These are phyloP conservation scores for Seriola rivoliana DNA, from an alignment of 2,113 vertebrate genomes.

Conservation along the genomic window DNA sequence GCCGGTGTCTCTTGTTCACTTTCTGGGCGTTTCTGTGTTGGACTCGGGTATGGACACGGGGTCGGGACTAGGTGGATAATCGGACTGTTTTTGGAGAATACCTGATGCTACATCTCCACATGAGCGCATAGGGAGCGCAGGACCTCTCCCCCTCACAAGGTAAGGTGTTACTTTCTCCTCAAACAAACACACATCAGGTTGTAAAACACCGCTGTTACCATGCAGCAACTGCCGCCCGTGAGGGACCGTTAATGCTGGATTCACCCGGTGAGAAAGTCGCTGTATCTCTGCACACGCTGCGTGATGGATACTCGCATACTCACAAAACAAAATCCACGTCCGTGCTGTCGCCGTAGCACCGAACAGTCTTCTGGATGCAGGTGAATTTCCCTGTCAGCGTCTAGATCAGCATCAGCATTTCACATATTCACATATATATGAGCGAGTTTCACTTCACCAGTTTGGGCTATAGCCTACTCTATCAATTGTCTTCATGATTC, in stretches of 20 bases:
- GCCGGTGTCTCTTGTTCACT: neutral
- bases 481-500: too few relatives aligned
- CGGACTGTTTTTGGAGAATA: conserved; percentile 5
- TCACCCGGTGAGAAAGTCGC: neutral
- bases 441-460: too few relatives aligned
- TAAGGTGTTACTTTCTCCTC: conserved; percentile 56
- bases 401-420: too few relatives aligned
- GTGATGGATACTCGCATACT: too few relatives aligned
- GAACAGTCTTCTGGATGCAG: too few relatives aligned
- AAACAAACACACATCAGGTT: neutral
- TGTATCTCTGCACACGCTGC: neutral
- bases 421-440: too few relatives aligned
- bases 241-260: neutral
- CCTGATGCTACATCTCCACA: conserved; percentile 62
- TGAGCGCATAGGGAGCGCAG: conserved; percentile 64
- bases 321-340: too few relatives aligned
- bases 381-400: too few relatives aligned
- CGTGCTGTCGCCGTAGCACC: too few relatives aligned
- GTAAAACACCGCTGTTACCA: neutral
- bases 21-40: neutral
- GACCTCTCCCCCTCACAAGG: conserved; percentile 46
- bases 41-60: neutral
- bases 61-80: neutral
- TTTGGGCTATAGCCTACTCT: too few relatives aligned
- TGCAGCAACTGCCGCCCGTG: neutral